These are phyloP conservation scores for Acropora yongei DNA, from an alignment of 64 coral and sea anemone species.

Conservation along the genomic window DNA sequence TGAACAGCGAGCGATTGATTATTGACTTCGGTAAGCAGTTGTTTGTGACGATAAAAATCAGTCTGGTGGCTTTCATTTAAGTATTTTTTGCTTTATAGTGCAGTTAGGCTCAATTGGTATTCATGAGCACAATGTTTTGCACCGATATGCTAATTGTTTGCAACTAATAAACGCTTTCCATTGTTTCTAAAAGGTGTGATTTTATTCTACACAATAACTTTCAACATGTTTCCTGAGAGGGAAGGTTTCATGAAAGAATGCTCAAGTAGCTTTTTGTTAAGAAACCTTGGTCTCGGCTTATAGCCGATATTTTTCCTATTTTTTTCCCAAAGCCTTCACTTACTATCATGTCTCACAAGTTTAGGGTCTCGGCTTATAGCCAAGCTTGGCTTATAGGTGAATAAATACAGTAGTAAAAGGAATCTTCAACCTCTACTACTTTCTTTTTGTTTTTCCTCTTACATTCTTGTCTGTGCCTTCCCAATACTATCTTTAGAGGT, in stretches of 20 bases:
- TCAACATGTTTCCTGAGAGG: too few relatives aligned
- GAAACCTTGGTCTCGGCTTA: conserved; percentile 5
- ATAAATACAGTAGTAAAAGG: too few relatives aligned
- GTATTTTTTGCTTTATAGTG: background rate
- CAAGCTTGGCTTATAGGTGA: conserved; percentile 7
- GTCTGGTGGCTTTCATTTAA: conserved; percentile 25
- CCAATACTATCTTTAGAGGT: too few relatives aligned
- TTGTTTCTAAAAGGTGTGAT: too few relatives aligned
- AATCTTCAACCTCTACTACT: too few relatives aligned
- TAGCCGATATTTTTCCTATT: background rate
- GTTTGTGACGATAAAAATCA: conserved; percentile 11
- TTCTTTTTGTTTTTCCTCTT: too few relatives aligned
- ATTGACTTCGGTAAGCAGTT: conserved; percentile 10
- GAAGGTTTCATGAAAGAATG: too few relatives aligned
- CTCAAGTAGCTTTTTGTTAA: background rate
- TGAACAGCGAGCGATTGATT: background rate
- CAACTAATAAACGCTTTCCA: conserved; percentile 9
- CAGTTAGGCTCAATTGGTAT: conserved; percentile 23
- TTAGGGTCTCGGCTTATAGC: conserved; percentile 27
- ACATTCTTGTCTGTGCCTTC: too few relatives aligned
- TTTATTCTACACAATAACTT: too few relatives aligned
- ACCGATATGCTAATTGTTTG: background rate
- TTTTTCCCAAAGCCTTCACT: background rate
- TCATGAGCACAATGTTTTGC: background rate
- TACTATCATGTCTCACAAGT: conserved; percentile 3